Evolutionary conservation across 2,113 vertebrate genomes (phyloP), one percentile per base, ranked within the genome.

Genomic region (Lamprologus tigripictilis): DNA sequence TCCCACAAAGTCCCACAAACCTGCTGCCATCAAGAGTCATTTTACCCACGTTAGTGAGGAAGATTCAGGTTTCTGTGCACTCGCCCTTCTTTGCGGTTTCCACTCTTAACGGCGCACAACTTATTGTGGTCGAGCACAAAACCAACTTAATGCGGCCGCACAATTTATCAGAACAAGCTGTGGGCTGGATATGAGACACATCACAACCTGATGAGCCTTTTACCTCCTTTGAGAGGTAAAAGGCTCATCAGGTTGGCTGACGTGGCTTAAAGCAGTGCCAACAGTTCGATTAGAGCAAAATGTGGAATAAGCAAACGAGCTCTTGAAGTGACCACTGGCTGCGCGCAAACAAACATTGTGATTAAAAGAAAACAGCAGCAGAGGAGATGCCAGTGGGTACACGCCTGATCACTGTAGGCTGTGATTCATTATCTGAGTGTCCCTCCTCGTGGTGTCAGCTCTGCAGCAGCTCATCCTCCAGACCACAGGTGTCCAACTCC

Each of bases 151-250:
- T 73, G 84, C 9, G 2, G 31, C 17, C 21, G 37, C 53, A 71
- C 61, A 84, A 84, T 90, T 82, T 80, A 84, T 45, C 19, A 21
- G 83, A 86, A 90, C 68, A 82, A 83, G 87, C 82, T 26, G 23
- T 9, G 80, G 81, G 83, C 35, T 83, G 68, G 87, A 88, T 47
- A 84, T 3, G 19, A 66, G 61, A 37, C 19, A 13, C 33, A 13
- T 66, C 58, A 63, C 16, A 10, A 33, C 58, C 28, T 2, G 9
- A 63, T 63, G 58, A 63, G 58, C 33, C 10, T 63, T 63, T 19
- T 10, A 19, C 58, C 16, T 63, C 9, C 28, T 63, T 19, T 33
- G 58, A 63, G 58, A 63, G 16, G 16, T 14, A 40, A 40, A 40
- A 40, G 37, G 37, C 37, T 40, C 37, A 40, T 40, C 45, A 66